Evolutionary conservation across 2,113 vertebrate species (phyloP), one percentile per base, ranked within the genome.

Genomic region (Gobiocypris rarus): DNA sequence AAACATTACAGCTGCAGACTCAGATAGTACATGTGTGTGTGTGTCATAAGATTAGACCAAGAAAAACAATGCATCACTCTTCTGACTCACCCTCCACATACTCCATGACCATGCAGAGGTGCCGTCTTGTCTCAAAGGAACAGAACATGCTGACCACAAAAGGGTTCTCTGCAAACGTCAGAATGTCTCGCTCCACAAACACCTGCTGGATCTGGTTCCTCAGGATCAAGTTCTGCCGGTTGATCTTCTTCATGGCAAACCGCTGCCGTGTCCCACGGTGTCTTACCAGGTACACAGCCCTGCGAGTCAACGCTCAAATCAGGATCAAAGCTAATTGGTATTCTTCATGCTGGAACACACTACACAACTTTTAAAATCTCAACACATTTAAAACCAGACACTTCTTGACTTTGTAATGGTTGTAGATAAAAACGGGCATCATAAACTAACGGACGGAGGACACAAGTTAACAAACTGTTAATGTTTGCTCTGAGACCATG

Each of bases 81-180:
- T 61, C 15, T 88, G 78, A 80, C 80, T 54, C 86, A 98, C 97
- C 97, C 96, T 99, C 97, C 89, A 99, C 97, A 0, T 99, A 99
- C 89, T 99, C 97, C 97, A 98, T 97, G 89, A 98, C 97, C 96
- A 98, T 97, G 92, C 97, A 99, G 52, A 99, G 95, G 90, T 99
- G 97, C 22, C 97, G 91, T 38, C 95, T 94, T 0, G 96, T 98
- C 93, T 99, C 97, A 0, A 99, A 98, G 75, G 97, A 99, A 88
- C 97, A 99, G 94, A 97, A 99, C 97, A 99, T 98, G 90, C 97
- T 96, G 89, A 99, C 97, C 88, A 99, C 97, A 0, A 99, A 99
- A 5, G 97, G 97, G 90, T 99, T 99, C 91, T 99, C 97, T 0
- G 97, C 97, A 0, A 99, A 99, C 15, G 97, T 98, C 45, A 99